Conservation (phyloP, 2,113 vertebrate species). For the Serilophus lunatus region DNA sequence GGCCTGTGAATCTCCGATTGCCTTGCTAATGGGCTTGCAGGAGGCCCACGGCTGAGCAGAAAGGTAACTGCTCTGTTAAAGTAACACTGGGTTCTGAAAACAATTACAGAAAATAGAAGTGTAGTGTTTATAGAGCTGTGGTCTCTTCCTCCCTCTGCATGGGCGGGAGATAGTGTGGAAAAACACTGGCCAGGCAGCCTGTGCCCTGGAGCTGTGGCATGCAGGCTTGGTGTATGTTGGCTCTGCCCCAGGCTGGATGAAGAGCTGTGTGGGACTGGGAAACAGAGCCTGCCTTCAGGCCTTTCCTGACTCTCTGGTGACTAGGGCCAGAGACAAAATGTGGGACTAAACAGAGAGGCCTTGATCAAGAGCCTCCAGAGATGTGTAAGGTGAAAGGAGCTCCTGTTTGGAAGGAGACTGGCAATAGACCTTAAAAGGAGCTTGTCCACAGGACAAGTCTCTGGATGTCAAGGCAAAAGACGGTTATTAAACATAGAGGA, state of each 20-base stretch:
- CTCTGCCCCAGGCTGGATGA: neutral
- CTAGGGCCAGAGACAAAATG: neutral
- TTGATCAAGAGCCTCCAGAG: neutral
- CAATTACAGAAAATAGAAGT: neutral
- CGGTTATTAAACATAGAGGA: neutral
- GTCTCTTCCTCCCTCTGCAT: neutral
- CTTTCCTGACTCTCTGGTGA: neutral
- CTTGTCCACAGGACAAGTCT: fast-evolving
- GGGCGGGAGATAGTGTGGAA: neutral
- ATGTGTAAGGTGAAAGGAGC: neutral
- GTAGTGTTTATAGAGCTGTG: neutral
- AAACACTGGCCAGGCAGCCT: neutral
- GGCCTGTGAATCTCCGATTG: neutral
- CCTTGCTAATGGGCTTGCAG: neutral
- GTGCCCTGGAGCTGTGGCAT: neutral
- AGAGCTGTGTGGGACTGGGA: neutral
- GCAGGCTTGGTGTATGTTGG: neutral
- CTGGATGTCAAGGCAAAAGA: neutral
- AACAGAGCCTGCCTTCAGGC: conserved; percentile 28
- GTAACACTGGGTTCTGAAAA: neutral
- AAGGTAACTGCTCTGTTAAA: neutral
- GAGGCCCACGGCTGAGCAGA: neutral
- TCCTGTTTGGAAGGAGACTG: neutral
- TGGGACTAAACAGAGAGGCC: neutral
- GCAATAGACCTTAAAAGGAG: neutral